Percentiles rank a stretch among this genome's conserved stretches.
These are phyloP conservation scores for Drosophila bocki DNA, from an alignment of 1,140 invertebrate genomes.

Conservation along the genomic window DNA sequence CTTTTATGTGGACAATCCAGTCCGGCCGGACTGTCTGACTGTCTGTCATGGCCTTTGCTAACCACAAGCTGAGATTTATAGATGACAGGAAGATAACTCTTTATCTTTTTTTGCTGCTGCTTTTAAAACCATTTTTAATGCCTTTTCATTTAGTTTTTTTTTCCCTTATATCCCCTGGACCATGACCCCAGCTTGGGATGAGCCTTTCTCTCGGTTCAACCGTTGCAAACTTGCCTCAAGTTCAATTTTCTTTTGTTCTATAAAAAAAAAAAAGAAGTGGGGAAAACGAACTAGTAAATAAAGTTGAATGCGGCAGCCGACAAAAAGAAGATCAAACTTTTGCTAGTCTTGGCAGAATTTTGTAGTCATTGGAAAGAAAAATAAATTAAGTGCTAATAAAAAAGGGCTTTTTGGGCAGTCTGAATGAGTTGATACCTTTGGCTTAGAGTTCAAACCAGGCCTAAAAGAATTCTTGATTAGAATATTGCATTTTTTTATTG, in stretches of 20 bases:
- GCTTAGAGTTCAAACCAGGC: neutral
- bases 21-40: slow-evolving; percentile 22
- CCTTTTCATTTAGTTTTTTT: neutral
- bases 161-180: slow-evolving; percentile 9
- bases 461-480: neutral
- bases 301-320: slow-evolving; percentile 30
- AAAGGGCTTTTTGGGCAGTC: neutral
- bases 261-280: slow-evolving; percentile 10
- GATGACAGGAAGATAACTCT: slow-evolving; percentile 23
- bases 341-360: slow-evolving; percentile 57
- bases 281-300: slow-evolving; percentile 26
- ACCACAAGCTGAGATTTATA: slow-evolving; percentile 34
- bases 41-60: slow-evolving; percentile 8
- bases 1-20: slow-evolving; percentile 35
- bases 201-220: slow-evolving; percentile 8
- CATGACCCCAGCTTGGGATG: slow-evolving; percentile 16
- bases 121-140: slow-evolving; percentile 16
- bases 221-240: slow-evolving; percentile 55
- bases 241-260: slow-evolving; percentile 65
- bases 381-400: slow-evolving; percentile 14
- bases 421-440: neutral
- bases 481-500: too few relatives aligned
- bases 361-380: slow-evolving; percentile 16
- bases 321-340: slow-evolving; percentile 61
- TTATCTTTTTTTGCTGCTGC: neutral